These are phyloP conservation scores for Blastobasis adustella DNA, from an alignment of 2,888 invertebrate species.

Conservation along the genomic window DNA sequence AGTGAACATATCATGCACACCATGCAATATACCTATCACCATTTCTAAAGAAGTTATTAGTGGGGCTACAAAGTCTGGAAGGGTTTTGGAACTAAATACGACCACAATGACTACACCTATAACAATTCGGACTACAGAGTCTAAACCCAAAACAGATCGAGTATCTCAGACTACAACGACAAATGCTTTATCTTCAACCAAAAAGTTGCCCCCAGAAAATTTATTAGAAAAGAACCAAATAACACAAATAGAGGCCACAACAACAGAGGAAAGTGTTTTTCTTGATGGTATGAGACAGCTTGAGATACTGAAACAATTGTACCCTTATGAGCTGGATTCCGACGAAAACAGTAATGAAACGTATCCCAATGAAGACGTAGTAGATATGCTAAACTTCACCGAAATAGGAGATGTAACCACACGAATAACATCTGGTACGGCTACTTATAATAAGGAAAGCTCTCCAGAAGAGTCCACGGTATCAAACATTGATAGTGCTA, in stretches of 20 bases:
- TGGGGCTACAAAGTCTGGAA: too few relatives aligned
- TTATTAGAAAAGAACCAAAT: slow-evolving; percentile 12
- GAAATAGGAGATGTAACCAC: too few relatives aligned
- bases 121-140: not conserved
- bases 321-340: not conserved
- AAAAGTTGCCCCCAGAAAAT: slow-evolving; percentile 15
- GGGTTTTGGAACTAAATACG: not conserved
- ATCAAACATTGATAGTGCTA: too few relatives aligned
- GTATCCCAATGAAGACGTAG: not conserved
- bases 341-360: not conserved
- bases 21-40: slow-evolving; percentile 29
- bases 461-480: too few relatives aligned
- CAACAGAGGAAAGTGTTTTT: too few relatives aligned
- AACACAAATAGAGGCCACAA: too few relatives aligned
- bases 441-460: too few relatives aligned
- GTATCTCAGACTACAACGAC: not conserved
- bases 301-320: slow-evolving; percentile 2
- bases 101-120: not conserved
- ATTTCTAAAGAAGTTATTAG: slow-evolving; percentile 2
- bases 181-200: not conserved
- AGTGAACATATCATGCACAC: slow-evolving; percentile 39
- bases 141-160: not conserved
- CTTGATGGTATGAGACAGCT: too few relatives aligned
- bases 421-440: too few relatives aligned
- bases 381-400: too few relatives aligned